These are phyloP conservation scores for Lanius ludovicianus DNA, from an alignment of 2,113 vertebrate species.

Conservation along the genomic window DNA sequence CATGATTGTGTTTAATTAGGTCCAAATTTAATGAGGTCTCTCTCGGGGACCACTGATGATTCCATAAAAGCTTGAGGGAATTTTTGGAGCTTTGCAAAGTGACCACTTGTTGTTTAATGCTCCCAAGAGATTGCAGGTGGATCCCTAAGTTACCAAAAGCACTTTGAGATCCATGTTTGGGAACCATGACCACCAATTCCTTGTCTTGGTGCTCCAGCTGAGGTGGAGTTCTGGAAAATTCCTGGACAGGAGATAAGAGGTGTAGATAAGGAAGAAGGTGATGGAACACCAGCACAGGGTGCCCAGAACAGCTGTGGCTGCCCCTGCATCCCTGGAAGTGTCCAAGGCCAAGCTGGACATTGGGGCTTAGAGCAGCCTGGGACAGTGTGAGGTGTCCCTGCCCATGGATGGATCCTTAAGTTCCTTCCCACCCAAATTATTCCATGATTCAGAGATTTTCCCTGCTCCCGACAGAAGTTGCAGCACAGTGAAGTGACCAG, in stretches of 20 bases:
- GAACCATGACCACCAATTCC: background rate
- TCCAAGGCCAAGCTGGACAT: background rate
- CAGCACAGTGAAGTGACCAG: background rate
- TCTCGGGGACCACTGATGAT: fast-evolving
- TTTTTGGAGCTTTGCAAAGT: fast-evolving
- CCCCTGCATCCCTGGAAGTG: background rate
- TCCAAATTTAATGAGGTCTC: background rate
- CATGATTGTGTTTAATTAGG: background rate
- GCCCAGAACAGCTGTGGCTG: background rate
- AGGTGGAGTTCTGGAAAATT: background rate
- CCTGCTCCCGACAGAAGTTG: background rate
- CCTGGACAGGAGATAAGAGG: fast-evolving
- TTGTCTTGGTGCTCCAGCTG: background rate
- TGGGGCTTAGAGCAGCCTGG: fast-evolving
- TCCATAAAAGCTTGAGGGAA: background rate
- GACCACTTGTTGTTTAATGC: fast-evolving
- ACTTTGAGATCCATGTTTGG: fast-evolving
- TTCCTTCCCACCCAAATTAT: background rate
- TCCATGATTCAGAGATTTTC: background rate
- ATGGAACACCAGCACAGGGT: background rate
- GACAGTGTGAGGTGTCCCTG: fast-evolving
- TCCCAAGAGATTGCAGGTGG: background rate
- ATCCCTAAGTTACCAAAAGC: background rate
- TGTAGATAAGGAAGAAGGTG: background rate
- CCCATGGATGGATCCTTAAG: background rate